A percentile compares a stretch with the other conserved stretches of the same genome.
phyloP scores from a whole-genome alignment of 64 coral and sea anemone species.

The Pocillopora verrucosa region DNA sequence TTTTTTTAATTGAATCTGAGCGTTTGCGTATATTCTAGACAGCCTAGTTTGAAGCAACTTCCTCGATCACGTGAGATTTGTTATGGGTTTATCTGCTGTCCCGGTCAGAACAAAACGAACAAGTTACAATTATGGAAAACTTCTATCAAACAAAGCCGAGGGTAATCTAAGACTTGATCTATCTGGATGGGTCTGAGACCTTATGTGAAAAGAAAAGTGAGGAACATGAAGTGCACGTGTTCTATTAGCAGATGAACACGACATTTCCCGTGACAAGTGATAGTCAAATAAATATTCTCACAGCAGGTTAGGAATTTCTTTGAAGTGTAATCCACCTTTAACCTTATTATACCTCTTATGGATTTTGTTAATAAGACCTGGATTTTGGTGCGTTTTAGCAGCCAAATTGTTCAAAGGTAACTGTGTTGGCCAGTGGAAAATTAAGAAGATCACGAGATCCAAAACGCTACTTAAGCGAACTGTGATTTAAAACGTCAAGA shows the following conservation, averaged over 20 bases:
- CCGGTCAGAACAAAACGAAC: not conserved
- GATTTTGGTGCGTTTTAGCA: not conserved
- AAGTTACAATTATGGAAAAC: not conserved
- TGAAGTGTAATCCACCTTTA: slow-evolving; percentile 15
- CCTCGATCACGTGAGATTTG: not conserved
- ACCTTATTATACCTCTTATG: not conserved
- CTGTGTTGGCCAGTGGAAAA: not conserved
- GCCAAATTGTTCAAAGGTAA: slow-evolving; percentile 7
- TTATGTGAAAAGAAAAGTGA: not conserved
- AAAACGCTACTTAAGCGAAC: not conserved
- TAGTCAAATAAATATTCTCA: not conserved
- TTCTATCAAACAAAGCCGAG: not conserved
- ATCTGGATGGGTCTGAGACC: not conserved
- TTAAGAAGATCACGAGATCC: not conserved
- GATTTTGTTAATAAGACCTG: not conserved
- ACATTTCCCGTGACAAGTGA: not conserved
- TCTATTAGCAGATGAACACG: too few species aligned
- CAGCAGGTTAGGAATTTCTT: not conserved
- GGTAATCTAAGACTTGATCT: not conserved
- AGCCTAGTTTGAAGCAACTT: not conserved
- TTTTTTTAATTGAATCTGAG: too few species aligned
- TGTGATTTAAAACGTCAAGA: too few species aligned
- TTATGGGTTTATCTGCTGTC: not conserved
- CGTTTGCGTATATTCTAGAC: not conserved
- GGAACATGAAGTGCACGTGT: slow-evolving; percentile 5